Evolutionary conservation across 1,140 invertebrate species (phyloP).

Genomic region (Lanistes nyassanus): DNA sequence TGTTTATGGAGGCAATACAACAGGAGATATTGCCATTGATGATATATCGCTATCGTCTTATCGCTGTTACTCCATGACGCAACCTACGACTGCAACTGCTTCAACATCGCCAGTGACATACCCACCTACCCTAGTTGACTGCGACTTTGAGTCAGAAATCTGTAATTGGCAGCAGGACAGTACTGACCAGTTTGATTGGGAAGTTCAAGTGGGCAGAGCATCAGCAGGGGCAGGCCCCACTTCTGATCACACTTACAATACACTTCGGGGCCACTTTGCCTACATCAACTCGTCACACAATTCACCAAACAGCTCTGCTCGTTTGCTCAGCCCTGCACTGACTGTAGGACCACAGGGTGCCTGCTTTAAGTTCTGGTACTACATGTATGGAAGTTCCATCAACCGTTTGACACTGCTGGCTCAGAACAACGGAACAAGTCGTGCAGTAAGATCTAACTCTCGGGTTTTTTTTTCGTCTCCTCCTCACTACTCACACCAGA

Average conservation of each 20-base stretch:
- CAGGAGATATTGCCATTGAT: too few relatives aligned
- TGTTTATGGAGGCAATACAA: slow-evolving; percentile 49
- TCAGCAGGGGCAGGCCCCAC: slow-evolving; percentile 38
- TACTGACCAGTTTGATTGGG: slow-evolving; percentile 58
- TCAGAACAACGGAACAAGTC: too few relatives aligned
- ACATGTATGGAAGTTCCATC: too few relatives aligned
- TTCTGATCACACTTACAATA: slow-evolving; percentile 61
- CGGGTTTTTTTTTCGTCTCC: too few relatives aligned
- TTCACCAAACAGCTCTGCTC: slow-evolving; percentile 75
- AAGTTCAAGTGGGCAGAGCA: too few relatives aligned
- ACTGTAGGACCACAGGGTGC: slow-evolving; percentile 38
- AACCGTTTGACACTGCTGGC: too few relatives aligned
- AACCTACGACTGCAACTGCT: slow-evolving; percentile 57
- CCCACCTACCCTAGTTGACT: too few relatives aligned
- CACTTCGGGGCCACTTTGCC: slow-evolving; percentile 58
- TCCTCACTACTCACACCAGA: too few relatives aligned
- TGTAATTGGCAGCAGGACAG: slow-evolving; percentile 58
- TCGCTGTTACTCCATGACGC: too few relatives aligned
- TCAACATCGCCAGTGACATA: too few relatives aligned
- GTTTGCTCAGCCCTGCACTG: slow-evolving; percentile 72
- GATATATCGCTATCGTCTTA: too few relatives aligned
- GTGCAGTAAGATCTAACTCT: too few relatives aligned
- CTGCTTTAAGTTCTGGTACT: slow-evolving; percentile 77
- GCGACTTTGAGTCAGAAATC: slow-evolving; percentile 58
- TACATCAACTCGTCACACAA: slow-evolving; percentile 59